Conservation (phyloP, 2,888 invertebrate species). For the Ophioninae sp. region DNA sequence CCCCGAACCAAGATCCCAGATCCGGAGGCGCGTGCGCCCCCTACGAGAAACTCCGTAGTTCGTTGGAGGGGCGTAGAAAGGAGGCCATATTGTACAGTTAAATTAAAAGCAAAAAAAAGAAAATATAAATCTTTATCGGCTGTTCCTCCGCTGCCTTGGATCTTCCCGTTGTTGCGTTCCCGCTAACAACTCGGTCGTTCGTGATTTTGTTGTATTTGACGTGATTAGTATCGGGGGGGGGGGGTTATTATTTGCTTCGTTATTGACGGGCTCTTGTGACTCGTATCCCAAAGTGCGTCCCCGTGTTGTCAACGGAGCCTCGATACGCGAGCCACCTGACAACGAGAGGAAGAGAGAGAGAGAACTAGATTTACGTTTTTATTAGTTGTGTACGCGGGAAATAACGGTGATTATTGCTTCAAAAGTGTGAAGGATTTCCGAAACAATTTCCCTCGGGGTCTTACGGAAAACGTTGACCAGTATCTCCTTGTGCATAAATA, state of each 20-base stretch:
- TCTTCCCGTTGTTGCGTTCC: slow-evolving; percentile 40
- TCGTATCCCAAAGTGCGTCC: slow-evolving; percentile 51
- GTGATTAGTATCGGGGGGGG: slow-evolving; percentile 26
- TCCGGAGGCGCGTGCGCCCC: slow-evolving; percentile 44
- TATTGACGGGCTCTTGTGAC: slow-evolving; percentile 26
- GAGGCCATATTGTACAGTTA: slow-evolving; percentile 82
- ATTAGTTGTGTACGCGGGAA: slow-evolving; percentile 14
- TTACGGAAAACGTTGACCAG: slow-evolving; percentile 31
- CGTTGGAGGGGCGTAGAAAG: slow-evolving; percentile 80
- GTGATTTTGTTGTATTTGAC: slow-evolving; percentile 18
- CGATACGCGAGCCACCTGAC: slow-evolving; percentile 65
- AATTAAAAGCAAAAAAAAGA: slow-evolving; percentile 77
- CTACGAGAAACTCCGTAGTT: slow-evolving; percentile 45
- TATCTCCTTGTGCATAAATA: slow-evolving; percentile 55
- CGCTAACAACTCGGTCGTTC: slow-evolving; percentile 19
- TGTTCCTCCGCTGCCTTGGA: slow-evolving; percentile 51
- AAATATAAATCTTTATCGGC: slow-evolving; percentile 56
- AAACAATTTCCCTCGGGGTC: slow-evolving; percentile 37
- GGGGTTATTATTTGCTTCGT: slow-evolving; percentile 28
- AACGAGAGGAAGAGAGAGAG: slow-evolving; percentile 41
- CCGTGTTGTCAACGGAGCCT: slow-evolving; percentile 65
- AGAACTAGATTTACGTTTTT: slow-evolving; percentile 34
- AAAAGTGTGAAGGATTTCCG: slow-evolving; percentile 31
- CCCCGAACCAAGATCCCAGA: not conserved
- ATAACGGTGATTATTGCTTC: slow-evolving; percentile 44